Conservation (phyloP, 2,113 vertebrate genomes). For the Macaca nemestrina region DNA sequence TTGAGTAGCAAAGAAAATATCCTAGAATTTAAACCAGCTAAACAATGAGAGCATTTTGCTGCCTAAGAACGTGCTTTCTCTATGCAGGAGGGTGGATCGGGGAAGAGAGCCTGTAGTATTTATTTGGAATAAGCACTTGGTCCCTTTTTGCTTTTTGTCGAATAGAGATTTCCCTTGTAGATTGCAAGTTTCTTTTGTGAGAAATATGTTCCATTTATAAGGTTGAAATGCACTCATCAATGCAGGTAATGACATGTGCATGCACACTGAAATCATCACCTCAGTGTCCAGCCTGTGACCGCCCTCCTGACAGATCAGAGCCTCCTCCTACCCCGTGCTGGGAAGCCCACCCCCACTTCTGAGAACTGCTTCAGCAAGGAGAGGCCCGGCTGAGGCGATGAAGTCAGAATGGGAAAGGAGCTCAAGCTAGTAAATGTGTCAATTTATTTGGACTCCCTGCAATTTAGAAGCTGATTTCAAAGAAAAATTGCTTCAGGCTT, state of each 20-base stretch:
- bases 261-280: background rate
- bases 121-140: background rate
- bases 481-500: constrained; percentile 71
- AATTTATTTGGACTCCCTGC: constrained; percentile 55
- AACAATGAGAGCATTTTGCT: background rate
- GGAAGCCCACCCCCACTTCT: background rate
- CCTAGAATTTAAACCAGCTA: background rate
- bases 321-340: background rate
- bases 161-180: background rate
- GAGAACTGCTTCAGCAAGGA: background rate
- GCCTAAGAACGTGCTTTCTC: background rate
- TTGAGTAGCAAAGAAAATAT: background rate
- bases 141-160: background rate
- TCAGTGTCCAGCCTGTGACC: background rate
- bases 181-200: background rate
- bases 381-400: background rate
- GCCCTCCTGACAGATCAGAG: background rate
- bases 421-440: constrained; percentile 42
- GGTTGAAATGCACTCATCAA: background rate
- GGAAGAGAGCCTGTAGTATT: background rate
- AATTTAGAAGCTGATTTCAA: constrained; percentile 65
- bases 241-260: background rate
- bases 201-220: background rate
- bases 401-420: background rate
- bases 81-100: background rate